These are phyloP conservation scores for Brotula barbata DNA, from an alignment of 2,797 vertebrate species.

Conservation along the genomic window DNA sequence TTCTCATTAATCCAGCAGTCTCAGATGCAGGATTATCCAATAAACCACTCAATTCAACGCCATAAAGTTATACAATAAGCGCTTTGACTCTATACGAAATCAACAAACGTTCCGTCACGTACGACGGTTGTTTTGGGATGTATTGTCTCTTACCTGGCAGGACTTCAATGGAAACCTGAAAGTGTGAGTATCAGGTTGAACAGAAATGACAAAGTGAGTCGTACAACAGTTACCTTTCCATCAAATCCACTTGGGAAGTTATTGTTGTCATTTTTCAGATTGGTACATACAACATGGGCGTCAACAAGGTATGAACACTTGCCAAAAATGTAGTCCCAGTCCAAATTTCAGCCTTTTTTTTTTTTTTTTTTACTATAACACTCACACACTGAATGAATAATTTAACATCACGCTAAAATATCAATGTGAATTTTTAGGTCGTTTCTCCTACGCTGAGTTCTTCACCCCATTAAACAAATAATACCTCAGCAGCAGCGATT, in stretches of 20 bases:
- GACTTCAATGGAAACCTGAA: neutral
- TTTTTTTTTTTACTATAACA: constrained; percentile 3
- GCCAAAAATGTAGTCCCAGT: neutral
- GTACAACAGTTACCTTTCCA: neutral
- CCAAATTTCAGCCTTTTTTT: neutral
- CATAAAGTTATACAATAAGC: neutral
- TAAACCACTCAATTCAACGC: neutral
- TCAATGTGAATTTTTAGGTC: too few relatives aligned
- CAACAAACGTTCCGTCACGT: neutral
- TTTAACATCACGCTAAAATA: too few relatives aligned
- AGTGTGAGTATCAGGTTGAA: neutral
- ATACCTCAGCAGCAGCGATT: neutral
- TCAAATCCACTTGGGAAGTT: neutral
- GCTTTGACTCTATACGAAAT: too few relatives aligned
- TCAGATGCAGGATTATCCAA: constrained; percentile 8
- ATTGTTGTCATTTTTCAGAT: neutral
- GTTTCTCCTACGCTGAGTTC: too few relatives aligned
- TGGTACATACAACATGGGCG: neutral
- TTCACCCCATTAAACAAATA: too few relatives aligned
- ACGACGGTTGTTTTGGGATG: neutral
- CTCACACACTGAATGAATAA: neutral
- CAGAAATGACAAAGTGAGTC: neutral
- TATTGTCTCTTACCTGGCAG: neutral
- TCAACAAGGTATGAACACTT: neutral
- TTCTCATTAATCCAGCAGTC: constrained; percentile 39